Conservation (phyloP, 1,140 invertebrate species). For the Drosophila oshimai region DNA sequence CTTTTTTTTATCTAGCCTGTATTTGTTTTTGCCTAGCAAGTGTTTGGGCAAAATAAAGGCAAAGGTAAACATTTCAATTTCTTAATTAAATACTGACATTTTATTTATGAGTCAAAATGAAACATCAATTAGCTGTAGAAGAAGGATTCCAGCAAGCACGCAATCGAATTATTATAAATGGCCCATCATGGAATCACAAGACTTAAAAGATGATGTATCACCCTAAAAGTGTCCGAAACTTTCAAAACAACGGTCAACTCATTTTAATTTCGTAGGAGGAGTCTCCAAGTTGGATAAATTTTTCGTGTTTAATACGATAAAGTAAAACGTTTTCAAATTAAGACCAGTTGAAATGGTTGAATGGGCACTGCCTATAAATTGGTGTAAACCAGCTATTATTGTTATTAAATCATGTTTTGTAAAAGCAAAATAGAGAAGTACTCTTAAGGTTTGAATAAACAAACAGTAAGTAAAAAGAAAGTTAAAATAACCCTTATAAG, state of each 20-base stretch:
- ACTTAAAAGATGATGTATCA: constrained; percentile 63
- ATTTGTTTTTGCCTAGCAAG: background rate
- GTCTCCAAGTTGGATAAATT: background rate
- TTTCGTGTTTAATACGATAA: background rate
- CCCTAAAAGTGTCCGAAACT: background rate
- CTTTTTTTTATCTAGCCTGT: background rate
- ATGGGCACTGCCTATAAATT: no score
- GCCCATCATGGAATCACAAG: constrained; percentile 74
- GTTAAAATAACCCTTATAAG: no score
- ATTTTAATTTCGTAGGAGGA: background rate
- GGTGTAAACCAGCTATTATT: no score
- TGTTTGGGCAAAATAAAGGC: constrained; percentile 7
- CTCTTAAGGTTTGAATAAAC: no score
- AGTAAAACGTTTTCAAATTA: background rate
- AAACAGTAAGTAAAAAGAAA: no score
- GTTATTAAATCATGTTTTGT: no score
- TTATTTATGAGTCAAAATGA: constrained; percentile 29
- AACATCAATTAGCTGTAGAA: constrained; percentile 55
- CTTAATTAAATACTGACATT: constrained; percentile 19
- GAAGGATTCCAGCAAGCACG: constrained; percentile 37
- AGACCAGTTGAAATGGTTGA: background rate
- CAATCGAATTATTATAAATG: constrained; percentile 77
- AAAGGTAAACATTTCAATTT: constrained; percentile 33
- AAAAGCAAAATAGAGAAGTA: no score
- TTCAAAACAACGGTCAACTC: background rate